These are phyloP conservation scores for Mola mola DNA, from an alignment of 2,113 vertebrate species.

Conservation along the genomic window DNA sequence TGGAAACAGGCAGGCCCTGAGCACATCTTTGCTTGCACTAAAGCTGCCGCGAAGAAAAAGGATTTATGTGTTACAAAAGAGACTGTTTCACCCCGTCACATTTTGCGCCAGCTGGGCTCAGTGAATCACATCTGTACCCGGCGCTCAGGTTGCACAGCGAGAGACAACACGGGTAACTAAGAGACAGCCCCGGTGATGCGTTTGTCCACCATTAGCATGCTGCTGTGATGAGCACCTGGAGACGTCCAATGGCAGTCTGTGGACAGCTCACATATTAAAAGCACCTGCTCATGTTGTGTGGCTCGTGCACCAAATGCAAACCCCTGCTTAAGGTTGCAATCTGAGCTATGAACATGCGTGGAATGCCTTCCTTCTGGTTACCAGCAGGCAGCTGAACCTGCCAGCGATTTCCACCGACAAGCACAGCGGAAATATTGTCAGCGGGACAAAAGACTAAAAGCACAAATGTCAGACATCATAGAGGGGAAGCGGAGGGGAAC, in stretches of 20 bases:
- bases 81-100: background rate
- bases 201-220: slow-evolving; percentile 6
- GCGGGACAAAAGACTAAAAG: background rate
- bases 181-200: background rate
- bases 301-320: slow-evolving; percentile 11
- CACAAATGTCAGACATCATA: slow-evolving; percentile 7
- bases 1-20: background rate
- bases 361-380: slow-evolving; percentile 14
- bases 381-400: slow-evolving; percentile 4
- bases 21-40: background rate
- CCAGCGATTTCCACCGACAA: background rate
- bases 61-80: background rate
- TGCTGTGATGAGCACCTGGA: slow-evolving; percentile 11
- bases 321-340: slow-evolving; percentile 9
- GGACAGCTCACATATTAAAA: background rate
- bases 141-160: slow-evolving; percentile 13
- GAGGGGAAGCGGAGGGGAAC: background rate
- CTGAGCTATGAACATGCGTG: slow-evolving; percentile 20
- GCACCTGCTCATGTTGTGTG: slow-evolving; percentile 7
- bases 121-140: slow-evolving; percentile 8
- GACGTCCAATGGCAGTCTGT: slow-evolving; percentile 2
- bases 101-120: slow-evolving; percentile 4
- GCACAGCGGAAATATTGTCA: background rate
- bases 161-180: slow-evolving; percentile 14
- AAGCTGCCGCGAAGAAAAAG: background rate